Evolutionary conservation across 2,797 vertebrate genomes (phyloP).

Genomic region (Cottoperca gobio): DNA sequence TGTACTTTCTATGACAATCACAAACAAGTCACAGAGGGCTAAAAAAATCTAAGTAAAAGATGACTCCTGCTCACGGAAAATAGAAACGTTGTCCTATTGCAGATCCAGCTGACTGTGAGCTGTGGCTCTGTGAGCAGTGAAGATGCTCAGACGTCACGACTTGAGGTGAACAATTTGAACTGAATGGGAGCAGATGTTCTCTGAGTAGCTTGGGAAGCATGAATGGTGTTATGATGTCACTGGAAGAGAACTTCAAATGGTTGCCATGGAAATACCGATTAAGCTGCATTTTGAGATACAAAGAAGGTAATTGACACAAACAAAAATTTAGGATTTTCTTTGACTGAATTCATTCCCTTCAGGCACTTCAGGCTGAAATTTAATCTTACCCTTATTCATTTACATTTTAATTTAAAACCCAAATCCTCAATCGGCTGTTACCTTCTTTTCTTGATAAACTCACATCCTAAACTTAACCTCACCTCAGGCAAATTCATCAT

Average conservation of each 20-base stretch:
- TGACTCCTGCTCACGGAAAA: neutral
- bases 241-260: conserved; percentile 33
- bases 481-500: conserved; percentile 36
- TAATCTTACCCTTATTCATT: conserved; percentile 19
- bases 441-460: conserved; percentile 10
- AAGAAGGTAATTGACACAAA: conserved; percentile 22
- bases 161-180: conserved; percentile 23
- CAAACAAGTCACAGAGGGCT: neutral
- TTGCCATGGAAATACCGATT: conserved; percentile 45
- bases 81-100: neutral
- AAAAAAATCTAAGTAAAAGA: conserved; percentile 5
- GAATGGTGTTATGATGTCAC: conserved; percentile 51
- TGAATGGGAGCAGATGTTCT: conserved; percentile 65
- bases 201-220: conserved; percentile 12
- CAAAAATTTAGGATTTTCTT: neutral
- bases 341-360: neutral
- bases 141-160: conserved; percentile 26
- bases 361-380: conserved; percentile 17
- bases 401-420: conserved; percentile 25
- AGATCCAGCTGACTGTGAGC: conserved; percentile 1
- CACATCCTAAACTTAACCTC: conserved; percentile 28
- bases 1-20: neutral
- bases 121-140: neutral
- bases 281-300: conserved; percentile 5
- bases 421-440: conserved; percentile 23